Conservation (phyloP, 2,797 vertebrate species). For the Neosalanx taihuensis region DNA sequence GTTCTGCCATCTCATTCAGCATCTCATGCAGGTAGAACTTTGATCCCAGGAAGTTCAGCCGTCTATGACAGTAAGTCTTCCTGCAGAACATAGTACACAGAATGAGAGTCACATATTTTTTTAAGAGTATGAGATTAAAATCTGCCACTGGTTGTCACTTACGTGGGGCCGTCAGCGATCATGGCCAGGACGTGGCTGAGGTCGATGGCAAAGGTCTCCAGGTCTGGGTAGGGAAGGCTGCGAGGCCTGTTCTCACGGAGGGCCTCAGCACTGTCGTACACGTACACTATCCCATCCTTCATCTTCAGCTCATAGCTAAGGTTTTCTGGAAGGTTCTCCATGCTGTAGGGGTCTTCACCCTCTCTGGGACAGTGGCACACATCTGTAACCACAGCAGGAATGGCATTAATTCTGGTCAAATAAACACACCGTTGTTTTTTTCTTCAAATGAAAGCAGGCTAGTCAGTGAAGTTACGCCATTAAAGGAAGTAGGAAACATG, state of each 20-base stretch:
- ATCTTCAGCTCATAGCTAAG: slow-evolving; percentile 83
- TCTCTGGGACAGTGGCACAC: slow-evolving; percentile 72
- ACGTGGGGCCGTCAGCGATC: slow-evolving; percentile 94
- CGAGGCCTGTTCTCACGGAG: slow-evolving; percentile 75
- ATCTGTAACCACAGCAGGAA: slow-evolving; percentile 65
- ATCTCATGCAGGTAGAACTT: slow-evolving; percentile 98
- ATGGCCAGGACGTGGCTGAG: slow-evolving; percentile 89
- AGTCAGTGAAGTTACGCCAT: background rate
- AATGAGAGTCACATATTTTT: background rate
- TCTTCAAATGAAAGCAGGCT: too few species aligned
- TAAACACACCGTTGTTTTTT: background rate
- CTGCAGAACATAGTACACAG: slow-evolving; percentile 62
- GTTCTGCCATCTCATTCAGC: slow-evolving; percentile 95
- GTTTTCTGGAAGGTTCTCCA: slow-evolving; percentile 83
- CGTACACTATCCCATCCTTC: slow-evolving; percentile 85
- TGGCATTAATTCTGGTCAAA: background rate
- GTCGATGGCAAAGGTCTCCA: slow-evolving; percentile 90
- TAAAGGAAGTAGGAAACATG: background rate
- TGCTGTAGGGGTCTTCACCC: slow-evolving; percentile 85
- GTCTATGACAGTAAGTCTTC: slow-evolving; percentile 93
- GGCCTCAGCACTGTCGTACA: slow-evolving; percentile 80
- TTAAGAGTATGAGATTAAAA: too few species aligned
- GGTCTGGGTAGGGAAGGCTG: slow-evolving; percentile 89
- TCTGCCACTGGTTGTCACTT: slow-evolving; percentile 54
- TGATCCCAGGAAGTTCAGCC: slow-evolving; percentile 92